phyloP scores from a whole-genome alignment of 2,888 invertebrate species.

The Meloe dianella region DNA sequence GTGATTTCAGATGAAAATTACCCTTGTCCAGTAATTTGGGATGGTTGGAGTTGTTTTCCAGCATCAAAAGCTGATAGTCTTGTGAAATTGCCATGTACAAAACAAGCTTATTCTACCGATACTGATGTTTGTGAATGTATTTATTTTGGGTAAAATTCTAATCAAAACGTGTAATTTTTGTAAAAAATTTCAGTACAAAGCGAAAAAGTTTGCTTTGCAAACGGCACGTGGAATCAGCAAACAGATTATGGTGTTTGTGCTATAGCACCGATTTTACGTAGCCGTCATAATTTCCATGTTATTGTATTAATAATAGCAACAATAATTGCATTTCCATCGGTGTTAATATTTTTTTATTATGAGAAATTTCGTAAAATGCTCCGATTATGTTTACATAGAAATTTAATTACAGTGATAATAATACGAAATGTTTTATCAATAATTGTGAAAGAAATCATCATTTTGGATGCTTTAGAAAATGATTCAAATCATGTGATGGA shows the following conservation, averaged over 20 bases:
- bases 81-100: conserved; percentile 62
- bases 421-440: conserved; percentile 66
- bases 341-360: conserved; percentile 65
- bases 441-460: conserved; percentile 64
- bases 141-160: neutral
- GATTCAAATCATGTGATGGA: conserved; percentile 61
- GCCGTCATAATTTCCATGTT: conserved; percentile 64
- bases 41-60: conserved; percentile 70
- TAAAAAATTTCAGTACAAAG: conserved; percentile 63
- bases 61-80: conserved; percentile 57
- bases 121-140: conserved; percentile 64
- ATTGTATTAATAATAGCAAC: conserved; percentile 63
- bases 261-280: conserved; percentile 62
- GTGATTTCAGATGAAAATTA: conserved; percentile 41
- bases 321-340: conserved; percentile 64
- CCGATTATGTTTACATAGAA: conserved; percentile 66
- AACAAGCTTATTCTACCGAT: conserved; percentile 66
- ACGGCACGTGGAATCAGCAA: conserved; percentile 65
- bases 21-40: conserved; percentile 66
- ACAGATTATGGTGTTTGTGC: conserved; percentile 68
- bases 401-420: conserved; percentile 66
- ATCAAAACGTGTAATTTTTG: neutral
- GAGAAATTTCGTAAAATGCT: conserved; percentile 61
- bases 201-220: conserved; percentile 63
- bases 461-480: conserved; percentile 63